Percentiles rank a stretch among this genome's conserved stretches.
Conservation (phyloP, 2,113 vertebrate genomes). For the Caranx melampygus region DNA sequence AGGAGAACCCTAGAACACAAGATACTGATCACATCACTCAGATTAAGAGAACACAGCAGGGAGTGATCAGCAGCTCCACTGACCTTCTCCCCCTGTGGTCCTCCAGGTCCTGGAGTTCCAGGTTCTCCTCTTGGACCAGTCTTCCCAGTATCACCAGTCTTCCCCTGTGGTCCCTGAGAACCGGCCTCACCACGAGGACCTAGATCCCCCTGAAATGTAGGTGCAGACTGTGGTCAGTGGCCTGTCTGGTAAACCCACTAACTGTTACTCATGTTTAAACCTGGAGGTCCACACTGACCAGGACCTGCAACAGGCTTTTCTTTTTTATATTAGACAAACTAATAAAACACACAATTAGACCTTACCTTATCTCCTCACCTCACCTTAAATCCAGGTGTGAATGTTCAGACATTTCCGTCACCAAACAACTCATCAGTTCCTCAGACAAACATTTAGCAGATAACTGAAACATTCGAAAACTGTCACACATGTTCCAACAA, state of each 20-base stretch:
- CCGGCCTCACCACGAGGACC: conserved; percentile 91
- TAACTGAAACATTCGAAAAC: too few relatives aligned
- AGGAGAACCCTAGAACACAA: too few relatives aligned
- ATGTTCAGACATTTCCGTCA: too few relatives aligned
- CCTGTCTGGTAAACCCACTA: conserved; percentile 53
- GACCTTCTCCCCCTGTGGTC: conserved; percentile 89
- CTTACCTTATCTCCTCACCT: too few relatives aligned
- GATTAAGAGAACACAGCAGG: background rate
- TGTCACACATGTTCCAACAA: too few relatives aligned
- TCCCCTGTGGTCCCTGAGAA: conserved; percentile 86
- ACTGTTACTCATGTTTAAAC: conserved; percentile 80
- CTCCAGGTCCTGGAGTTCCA: conserved; percentile 86
- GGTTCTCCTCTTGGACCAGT: conserved; percentile 91
- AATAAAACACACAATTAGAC: too few relatives aligned
- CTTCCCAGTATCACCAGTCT: conserved; percentile 85
- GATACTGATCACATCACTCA: too few relatives aligned
- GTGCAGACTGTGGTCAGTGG: background rate
- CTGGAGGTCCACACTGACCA: background rate
- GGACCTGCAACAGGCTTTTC: too few relatives aligned
- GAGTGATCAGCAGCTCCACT: conserved; percentile 24
- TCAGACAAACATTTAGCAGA: too few relatives aligned
- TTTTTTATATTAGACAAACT: background rate
- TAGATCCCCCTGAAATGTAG: conserved; percentile 86
- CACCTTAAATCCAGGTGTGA: too few relatives aligned
- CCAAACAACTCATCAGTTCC: too few relatives aligned